Evolutionary conservation across 2,888 invertebrate species (phyloP).

Genomic region (Omphaloscelis lunosa): DNA sequence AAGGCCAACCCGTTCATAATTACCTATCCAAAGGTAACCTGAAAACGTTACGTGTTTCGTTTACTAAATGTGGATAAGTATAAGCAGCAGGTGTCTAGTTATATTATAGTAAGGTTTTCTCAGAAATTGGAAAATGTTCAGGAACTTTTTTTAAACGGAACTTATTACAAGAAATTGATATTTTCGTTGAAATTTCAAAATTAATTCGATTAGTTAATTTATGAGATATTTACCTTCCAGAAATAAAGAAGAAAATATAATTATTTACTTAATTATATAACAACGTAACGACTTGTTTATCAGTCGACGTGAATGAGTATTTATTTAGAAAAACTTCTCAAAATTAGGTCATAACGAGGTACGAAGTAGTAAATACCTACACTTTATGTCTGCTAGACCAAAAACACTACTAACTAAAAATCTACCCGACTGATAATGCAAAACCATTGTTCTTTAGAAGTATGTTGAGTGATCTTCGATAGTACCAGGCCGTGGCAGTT

Average conservation of each 20-base stretch:
- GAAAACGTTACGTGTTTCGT: constrained; percentile 27
- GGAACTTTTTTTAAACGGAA: neutral
- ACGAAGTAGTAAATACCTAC: neutral
- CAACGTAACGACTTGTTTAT: neutral
- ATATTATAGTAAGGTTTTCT: neutral
- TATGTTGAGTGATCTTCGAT: constrained; percentile 5
- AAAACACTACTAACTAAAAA: constrained; percentile 4
- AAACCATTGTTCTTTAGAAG: constrained; percentile 13
- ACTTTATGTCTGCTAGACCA: neutral
- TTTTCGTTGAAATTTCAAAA: neutral
- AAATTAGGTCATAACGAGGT: neutral
- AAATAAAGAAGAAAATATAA: neutral
- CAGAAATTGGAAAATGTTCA: neutral
- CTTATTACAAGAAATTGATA: neutral
- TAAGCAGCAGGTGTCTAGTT: constrained; percentile 20
- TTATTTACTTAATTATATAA: neutral
- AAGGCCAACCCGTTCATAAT: constrained; percentile 10
- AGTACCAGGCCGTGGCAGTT: constrained; percentile 18
- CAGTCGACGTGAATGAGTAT: neutral
- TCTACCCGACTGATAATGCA: neutral
- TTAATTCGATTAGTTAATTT: neutral
- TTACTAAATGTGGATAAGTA: neutral
- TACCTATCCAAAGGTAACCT: neutral
- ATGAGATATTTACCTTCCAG: neutral
- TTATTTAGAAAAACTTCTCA: neutral